These are phyloP conservation scores for Cyanoramphus novaezelandiae DNA, from an alignment of 2,113 vertebrate genomes.

Conservation along the genomic window DNA sequence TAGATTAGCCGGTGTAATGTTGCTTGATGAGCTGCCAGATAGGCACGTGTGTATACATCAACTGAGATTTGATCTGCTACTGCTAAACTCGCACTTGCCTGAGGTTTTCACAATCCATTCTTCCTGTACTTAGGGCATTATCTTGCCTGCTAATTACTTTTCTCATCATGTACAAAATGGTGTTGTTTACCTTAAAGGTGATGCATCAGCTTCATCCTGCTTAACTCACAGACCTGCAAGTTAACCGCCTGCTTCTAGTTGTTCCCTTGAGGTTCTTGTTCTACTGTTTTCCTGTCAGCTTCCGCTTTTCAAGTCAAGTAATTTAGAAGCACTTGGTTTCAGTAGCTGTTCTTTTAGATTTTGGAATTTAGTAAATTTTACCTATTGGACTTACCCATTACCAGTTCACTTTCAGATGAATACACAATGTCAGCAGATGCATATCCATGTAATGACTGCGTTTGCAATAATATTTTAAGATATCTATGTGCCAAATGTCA, in stretches of 20 bases:
- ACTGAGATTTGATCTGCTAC: slow-evolving; percentile 20
- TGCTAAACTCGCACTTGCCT: slow-evolving; percentile 56
- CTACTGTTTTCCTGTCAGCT: slow-evolving; percentile 45
- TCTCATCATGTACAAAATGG: slow-evolving; percentile 49
- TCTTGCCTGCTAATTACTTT: slow-evolving; percentile 51
- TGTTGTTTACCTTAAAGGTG: slow-evolving; percentile 60
- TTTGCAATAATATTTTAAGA: not conserved
- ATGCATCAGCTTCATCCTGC: slow-evolving; percentile 17
- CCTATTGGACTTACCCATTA: not conserved
- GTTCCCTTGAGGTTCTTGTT: slow-evolving; percentile 34
- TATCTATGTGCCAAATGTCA: not conserved
- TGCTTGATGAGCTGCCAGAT: slow-evolving; percentile 49
- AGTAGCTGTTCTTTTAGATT: slow-evolving; percentile 27
- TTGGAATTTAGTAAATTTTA: slow-evolving; percentile 30
- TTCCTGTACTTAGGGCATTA: slow-evolving; percentile 46
- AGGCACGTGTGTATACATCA: slow-evolving; percentile 10
- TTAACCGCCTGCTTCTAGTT: slow-evolving; percentile 38
- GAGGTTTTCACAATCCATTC: slow-evolving; percentile 48
- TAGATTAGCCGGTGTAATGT: slow-evolving; percentile 1
- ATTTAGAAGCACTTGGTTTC: not conserved
- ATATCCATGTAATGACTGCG: not conserved
- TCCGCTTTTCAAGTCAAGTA: slow-evolving; percentile 22
- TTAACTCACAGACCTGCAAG: slow-evolving; percentile 47
- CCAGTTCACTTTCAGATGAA: not conserved
- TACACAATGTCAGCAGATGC: not conserved